Percentiles rank a stretch among this genome's conserved stretches.
These are phyloP conservation scores for Chelidonichthys spinosus DNA, from an alignment of 2,797 vertebrate species.

Conservation along the genomic window DNA sequence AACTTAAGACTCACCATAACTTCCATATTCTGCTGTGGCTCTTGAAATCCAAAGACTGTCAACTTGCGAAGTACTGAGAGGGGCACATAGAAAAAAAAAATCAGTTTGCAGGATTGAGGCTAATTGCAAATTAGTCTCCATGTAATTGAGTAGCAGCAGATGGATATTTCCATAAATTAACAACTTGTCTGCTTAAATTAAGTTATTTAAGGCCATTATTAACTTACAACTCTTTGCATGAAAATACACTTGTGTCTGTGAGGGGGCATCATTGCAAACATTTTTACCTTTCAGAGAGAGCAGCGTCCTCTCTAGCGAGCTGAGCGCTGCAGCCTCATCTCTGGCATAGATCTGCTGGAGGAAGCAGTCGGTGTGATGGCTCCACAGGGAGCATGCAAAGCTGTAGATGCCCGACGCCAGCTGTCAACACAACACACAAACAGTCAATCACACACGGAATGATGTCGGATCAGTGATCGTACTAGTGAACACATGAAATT, in stretches of 20 bases:
- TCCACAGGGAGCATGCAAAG: slow-evolving; percentile 97
- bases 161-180: slow-evolving; percentile 8
- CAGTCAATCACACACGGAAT: slow-evolving; percentile 48
- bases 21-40: slow-evolving; percentile 92
- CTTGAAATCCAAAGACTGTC: slow-evolving; percentile 95
- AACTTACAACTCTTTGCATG: background rate
- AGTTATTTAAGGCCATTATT: background rate
- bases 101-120: background rate
- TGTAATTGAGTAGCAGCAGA: slow-evolving; percentile 13
- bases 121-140: slow-evolving; percentile 2
- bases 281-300: slow-evolving; percentile 94
- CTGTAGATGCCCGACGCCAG: slow-evolving; percentile 95
- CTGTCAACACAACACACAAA: slow-evolving; percentile 79
- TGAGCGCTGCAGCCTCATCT: slow-evolving; percentile 86
- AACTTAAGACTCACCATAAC: slow-evolving; percentile 91
- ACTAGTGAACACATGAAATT: slow-evolving; percentile 4
- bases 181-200: background rate
- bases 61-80: slow-evolving; percentile 92
- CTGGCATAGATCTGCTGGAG: slow-evolving; percentile 90
- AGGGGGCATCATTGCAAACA: background rate
- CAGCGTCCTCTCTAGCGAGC: slow-evolving; percentile 93
- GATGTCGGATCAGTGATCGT: slow-evolving; percentile 26
- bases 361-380: slow-evolving; percentile 96
- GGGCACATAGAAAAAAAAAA: background rate
- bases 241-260: background rate